Evolutionary conservation across 2,888 invertebrate species (phyloP).

Genomic region (Drosophila percnosoma): DNA sequence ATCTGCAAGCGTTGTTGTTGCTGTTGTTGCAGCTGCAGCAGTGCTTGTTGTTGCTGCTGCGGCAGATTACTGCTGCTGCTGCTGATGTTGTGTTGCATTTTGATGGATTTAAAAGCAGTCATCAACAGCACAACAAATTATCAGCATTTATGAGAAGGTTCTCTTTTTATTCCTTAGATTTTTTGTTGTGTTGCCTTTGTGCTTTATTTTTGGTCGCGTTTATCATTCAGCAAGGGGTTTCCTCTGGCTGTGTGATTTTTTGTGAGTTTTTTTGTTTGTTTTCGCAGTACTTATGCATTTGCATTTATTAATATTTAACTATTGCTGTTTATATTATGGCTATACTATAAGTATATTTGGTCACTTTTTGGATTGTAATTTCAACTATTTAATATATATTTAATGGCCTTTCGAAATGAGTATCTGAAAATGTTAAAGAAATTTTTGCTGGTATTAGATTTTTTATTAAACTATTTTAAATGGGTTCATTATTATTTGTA

Average conservation of each 20-base stretch:
- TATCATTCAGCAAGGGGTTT: slow-evolving; percentile 22
- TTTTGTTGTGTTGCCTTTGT: slow-evolving; percentile 11
- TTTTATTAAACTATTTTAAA: too few relatives aligned
- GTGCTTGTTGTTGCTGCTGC: slow-evolving; percentile 49
- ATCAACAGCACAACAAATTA: slow-evolving; percentile 69
- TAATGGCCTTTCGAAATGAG: slow-evolving; percentile 28
- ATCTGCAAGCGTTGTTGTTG: slow-evolving; percentile 24
- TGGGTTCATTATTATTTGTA: neutral
- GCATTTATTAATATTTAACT: slow-evolving; percentile 4
- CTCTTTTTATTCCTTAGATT: slow-evolving; percentile 25
- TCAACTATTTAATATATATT: slow-evolving; percentile 11
- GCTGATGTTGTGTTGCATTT: slow-evolving; percentile 67
- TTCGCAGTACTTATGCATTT: neutral
- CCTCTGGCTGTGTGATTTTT: slow-evolving; percentile 26
- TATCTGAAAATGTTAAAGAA: slow-evolving; percentile 8
- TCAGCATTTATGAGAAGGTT: slow-evolving; percentile 69
- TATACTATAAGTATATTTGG: slow-evolving; percentile 40
- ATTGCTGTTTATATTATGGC: slow-evolving; percentile 16
- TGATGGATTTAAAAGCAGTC: slow-evolving; percentile 67
- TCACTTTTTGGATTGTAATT: slow-evolving; percentile 27
- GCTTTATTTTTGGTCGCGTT: slow-evolving; percentile 34
- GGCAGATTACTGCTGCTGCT: slow-evolving; percentile 37
- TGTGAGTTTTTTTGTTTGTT: neutral
- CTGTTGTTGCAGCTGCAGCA: slow-evolving; percentile 45
- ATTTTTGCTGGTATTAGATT: neutral